Evolutionary conservation across 2,888 invertebrate genomes (phyloP).

Genomic region (Platypus cylindrus): DNA sequence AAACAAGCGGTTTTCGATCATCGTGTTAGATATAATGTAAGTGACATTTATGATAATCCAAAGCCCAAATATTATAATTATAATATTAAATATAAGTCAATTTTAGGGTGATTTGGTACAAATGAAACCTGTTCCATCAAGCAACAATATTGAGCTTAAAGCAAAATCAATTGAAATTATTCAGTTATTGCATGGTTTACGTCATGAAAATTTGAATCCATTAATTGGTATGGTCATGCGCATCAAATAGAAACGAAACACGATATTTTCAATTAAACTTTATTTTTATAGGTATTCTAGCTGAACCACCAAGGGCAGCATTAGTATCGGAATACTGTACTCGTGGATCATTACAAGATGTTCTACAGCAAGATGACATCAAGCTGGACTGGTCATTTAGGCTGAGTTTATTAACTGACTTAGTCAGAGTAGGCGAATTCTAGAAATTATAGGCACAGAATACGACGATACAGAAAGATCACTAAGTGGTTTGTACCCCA

Average conservation of each 20-base stretch:
- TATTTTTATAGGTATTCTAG: constrained; percentile 34
- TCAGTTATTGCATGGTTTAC: constrained; percentile 66
- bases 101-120: constrained; percentile 80
- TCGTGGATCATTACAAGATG: constrained; percentile 78
- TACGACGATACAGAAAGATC: neutral
- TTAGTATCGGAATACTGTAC: constrained; percentile 81
- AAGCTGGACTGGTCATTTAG: constrained; percentile 94
- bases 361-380: constrained; percentile 79
- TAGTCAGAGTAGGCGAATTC: constrained; percentile 55
- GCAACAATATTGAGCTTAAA: constrained; percentile 49
- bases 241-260: neutral
- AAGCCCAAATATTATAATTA: no score
- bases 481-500: no score
- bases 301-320: constrained; percentile 63
- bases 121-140: constrained; percentile 60
- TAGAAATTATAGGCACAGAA: neutral
- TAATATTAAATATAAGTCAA: no score
- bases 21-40: constrained; percentile 73
- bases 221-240: constrained; percentile 58
- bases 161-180: constrained; percentile 68
- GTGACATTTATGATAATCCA: constrained; percentile 25
- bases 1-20: constrained; percentile 50
- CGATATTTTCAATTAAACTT: constrained; percentile 1
- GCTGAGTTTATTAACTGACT: constrained; percentile 80
- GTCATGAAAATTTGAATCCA: constrained; percentile 86